A percentile compares a stretch with the other conserved stretches of the same genome.
phyloP scores from a whole-genome alignment of 2,888 invertebrate genomes.

The Anodontia alba region DNA sequence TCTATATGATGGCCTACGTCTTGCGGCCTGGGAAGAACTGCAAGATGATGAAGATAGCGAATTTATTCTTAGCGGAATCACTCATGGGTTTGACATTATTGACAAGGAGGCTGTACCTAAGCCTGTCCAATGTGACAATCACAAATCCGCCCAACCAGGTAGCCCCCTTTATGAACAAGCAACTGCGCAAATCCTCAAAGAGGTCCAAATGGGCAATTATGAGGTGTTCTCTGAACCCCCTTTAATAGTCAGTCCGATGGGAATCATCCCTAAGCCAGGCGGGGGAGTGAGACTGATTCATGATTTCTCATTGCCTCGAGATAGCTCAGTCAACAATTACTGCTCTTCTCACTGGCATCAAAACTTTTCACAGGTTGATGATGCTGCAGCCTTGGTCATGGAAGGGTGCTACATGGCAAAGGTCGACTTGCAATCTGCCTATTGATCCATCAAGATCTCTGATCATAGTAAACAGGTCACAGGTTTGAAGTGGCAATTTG shows the following conservation, averaged over 20 bases:
- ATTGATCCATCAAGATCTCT: background rate
- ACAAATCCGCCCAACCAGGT: background rate
- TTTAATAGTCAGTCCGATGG: background rate
- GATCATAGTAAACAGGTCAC: constrained; percentile 7
- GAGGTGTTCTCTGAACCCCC: constrained; percentile 1
- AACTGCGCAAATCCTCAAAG: background rate
- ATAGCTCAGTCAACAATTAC: background rate
- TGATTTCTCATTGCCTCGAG: background rate
- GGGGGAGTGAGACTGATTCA: constrained; percentile 18
- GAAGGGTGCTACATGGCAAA: background rate
- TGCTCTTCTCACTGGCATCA: background rate
- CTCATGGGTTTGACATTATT: background rate
- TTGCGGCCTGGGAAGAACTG: constrained; percentile 13
- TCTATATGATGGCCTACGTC: background rate
- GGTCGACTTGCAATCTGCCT: background rate
- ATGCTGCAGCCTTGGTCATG: constrained; percentile 10
- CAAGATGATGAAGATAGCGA: constrained; percentile 6
- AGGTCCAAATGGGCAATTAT: background rate
- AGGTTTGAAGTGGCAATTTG: constrained; percentile 6
- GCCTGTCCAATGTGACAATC: background rate
- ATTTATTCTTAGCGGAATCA: constrained; percentile 6
- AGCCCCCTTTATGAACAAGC: constrained; percentile 5
- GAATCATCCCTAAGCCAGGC: constrained; percentile 1
- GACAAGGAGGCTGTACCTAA: background rate
- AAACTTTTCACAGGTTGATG: background rate